Percentiles rank a stretch among this genome's conserved stretches.
Conservation (phyloP, 2,888 invertebrate genomes). For the Agrypnus murinus region DNA sequence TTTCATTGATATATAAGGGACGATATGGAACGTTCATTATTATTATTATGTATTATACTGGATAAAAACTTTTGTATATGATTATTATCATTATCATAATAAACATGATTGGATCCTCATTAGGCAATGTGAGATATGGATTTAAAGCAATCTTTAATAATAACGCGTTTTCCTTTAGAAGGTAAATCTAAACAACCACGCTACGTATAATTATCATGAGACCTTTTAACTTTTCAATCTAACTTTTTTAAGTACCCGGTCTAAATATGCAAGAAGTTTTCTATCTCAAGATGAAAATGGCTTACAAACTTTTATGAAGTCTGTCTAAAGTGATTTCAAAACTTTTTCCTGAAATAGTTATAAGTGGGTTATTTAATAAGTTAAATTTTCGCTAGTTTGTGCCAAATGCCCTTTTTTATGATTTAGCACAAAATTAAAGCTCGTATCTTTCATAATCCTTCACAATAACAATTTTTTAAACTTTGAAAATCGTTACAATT, state of each 20-base stretch:
- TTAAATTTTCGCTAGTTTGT: conserved; percentile 20
- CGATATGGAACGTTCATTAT: conserved; percentile 18
- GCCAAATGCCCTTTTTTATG: conserved; percentile 12
- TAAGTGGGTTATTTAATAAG: not conserved
- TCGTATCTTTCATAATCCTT: conserved; percentile 21
- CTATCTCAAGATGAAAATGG: conserved; percentile 20
- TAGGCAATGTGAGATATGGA: conserved; percentile 25
- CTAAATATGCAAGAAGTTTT: conserved; percentile 36
- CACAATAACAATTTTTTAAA: conserved; percentile 26
- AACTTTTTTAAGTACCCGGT: conserved; percentile 11
- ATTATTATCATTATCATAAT: conserved; percentile 1
- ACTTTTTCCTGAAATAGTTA: conserved; percentile 31
- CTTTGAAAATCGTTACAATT: conserved; percentile 43
- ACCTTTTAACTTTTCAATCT: conserved; percentile 22
- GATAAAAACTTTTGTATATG: conserved; percentile 9
- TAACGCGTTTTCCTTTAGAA: not conserved
- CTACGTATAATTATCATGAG: conserved; percentile 20
- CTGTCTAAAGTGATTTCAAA: conserved; percentile 33
- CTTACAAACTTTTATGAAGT: conserved; percentile 28
- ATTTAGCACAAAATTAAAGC: conserved; percentile 41
- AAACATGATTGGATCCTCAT: conserved; percentile 14
- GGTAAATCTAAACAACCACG: conserved; percentile 11
- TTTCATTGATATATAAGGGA: conserved; percentile 20
- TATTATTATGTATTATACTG: no score
- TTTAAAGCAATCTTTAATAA: conserved; percentile 9